Base-by-base conservation (phyloP, 2,797 vertebrate genomes). In the Podarcis lilfordi region DNA sequence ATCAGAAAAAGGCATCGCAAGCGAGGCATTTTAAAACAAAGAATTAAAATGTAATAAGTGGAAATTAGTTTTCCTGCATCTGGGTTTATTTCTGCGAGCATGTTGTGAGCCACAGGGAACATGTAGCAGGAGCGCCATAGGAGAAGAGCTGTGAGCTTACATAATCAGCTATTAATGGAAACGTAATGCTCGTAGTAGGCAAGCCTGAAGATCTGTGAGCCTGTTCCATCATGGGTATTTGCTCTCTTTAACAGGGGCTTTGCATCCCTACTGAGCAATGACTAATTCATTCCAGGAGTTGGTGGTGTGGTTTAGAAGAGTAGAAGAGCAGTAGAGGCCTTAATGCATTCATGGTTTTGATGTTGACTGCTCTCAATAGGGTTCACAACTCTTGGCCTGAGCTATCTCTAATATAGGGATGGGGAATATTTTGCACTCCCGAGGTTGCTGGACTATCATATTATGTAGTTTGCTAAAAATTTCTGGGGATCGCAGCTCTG, bases 101-200 rank as follows among this genome's bases (percentile, higher is more conserved):
- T 55, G 84, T 72, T 77, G 50, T 7, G 32, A 94, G 84, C 0
- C 3, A 66, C 79, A 92, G 85, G 79, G 74, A 91, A 90, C 8
- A 27, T 35, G 83, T 45, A 75, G 74, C 88, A 92, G 76, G 71
- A 72, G 85, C 88, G 82, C n/a, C 80, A 35, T 27, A 86, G 76
- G 40, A 91, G 59, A 91, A 92, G 55, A 76, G 69, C 50, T 66
- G 89, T 87, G 40, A 93, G 86, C 88, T 94, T 89, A 89, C 35
- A 0, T 17, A 71, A 87, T 74, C 74, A 86, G 86, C 92, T 74
- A 93, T 92, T 94, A 87, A 94, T 85, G 75, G 64, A 81, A 93
- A 75, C n/a, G 45, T 81, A 89, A 59, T 81, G 84, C 71, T 76
- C 59, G n/a, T 15, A 82, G 66, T 15, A 82, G 59, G 66, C 75